A percentile compares a stretch with the other conserved stretches of the same genome.
Evolutionary conservation across 2,797 vertebrate genomes (phyloP).

Genomic region (Tauraco hartlaubi): DNA sequence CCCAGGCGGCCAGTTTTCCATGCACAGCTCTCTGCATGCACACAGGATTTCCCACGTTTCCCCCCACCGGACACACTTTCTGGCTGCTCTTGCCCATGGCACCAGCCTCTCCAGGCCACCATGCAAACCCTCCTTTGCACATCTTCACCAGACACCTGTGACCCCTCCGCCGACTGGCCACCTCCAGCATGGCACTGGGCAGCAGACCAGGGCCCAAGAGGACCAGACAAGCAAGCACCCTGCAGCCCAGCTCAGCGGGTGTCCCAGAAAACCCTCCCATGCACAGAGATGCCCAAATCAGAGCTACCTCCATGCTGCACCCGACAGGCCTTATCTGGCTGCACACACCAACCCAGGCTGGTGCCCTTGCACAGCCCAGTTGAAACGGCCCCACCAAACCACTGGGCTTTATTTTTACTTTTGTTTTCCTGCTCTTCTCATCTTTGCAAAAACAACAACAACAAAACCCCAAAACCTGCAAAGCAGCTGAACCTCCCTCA

Average conservation of each 20-base stretch:
- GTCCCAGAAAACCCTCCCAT: neutral
- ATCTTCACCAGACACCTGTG: neutral
- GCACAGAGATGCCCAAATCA: neutral
- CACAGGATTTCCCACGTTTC: neutral
- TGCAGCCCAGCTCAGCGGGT: rapidly evolving
- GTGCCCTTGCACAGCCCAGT: neutral
- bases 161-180: neutral
- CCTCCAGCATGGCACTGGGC: neutral
- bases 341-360: neutral
- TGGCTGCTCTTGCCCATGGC: neutral
- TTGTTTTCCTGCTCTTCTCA: rapidly evolving
- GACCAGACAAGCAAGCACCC: neutral
- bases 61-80: neutral
- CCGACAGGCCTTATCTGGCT: rapidly evolving
- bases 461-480: neutral
- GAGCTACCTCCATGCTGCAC: rapidly evolving
- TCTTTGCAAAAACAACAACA: neutral
- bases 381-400: neutral
- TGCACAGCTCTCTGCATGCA: rapidly evolving
- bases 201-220: neutral
- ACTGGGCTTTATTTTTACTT: neutral
- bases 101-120: neutral
- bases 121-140: too few relatives aligned
- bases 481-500: neutral
- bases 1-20: rapidly evolving